A percentile compares a stretch with the other conserved stretches of the same genome.
These are phyloP conservation scores for Paedocypris micromegethes DNA, from an alignment of 2,797 vertebrate species.

Conservation along the genomic window DNA sequence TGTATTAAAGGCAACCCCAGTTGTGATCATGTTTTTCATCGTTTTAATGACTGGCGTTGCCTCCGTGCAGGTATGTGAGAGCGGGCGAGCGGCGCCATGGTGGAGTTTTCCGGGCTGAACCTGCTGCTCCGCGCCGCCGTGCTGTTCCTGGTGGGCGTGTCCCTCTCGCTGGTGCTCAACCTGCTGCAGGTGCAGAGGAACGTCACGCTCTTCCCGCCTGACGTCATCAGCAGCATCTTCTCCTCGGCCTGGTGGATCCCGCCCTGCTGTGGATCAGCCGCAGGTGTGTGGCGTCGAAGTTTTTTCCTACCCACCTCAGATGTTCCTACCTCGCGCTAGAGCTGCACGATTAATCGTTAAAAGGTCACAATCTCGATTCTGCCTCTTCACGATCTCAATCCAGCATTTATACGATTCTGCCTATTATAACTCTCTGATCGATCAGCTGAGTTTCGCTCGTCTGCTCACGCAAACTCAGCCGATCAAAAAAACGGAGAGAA, in stretches of 20 bases:
- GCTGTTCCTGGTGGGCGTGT: slow-evolving; percentile 88
- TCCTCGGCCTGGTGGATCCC: slow-evolving; percentile 96
- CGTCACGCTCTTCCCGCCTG: slow-evolving; percentile 90
- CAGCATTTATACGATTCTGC: no score
- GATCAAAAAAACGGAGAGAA: no score
- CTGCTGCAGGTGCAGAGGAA: slow-evolving; percentile 93
- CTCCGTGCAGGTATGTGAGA: slow-evolving; percentile 33
- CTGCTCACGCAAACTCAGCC: no score
- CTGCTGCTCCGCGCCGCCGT: slow-evolving; percentile 80
- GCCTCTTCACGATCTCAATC: no score
- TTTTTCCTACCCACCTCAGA: neutral
- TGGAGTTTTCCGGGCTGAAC: slow-evolving; percentile 70
- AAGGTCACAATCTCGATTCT: no score
- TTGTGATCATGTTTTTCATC: no score
- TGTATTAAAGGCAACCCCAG: no score
- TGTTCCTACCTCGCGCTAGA: no score
- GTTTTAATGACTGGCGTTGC: neutral
- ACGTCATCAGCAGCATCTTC: slow-evolving; percentile 91
- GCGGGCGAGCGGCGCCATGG: slow-evolving; percentile 59
- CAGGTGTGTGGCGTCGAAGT: slow-evolving; percentile 65
- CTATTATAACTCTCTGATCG: no score
- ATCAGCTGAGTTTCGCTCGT: no score
- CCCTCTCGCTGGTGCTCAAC: slow-evolving; percentile 88
- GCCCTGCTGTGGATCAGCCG: slow-evolving; percentile 87
- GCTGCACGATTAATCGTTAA: no score